Conservation (phyloP, 2,888 invertebrate species). For the Drosophila gaucha region DNA sequence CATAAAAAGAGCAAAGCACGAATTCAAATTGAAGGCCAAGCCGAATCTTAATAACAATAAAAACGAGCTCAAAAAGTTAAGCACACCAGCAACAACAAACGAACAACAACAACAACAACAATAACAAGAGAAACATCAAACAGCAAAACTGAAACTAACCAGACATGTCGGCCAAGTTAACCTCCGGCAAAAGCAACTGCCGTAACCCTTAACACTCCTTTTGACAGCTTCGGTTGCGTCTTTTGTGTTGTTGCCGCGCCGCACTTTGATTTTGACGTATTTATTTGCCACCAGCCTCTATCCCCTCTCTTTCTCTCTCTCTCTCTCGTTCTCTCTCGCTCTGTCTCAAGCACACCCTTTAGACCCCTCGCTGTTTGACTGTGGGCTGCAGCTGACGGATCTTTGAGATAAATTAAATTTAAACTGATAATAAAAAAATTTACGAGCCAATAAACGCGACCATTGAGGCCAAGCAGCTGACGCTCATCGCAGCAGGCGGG, state of each 20-base stretch:
- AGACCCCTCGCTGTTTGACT: not conserved
- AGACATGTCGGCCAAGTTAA: slow-evolving; percentile 10
- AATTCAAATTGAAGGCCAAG: slow-evolving; percentile 73
- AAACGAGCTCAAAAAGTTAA: slow-evolving; percentile 60
- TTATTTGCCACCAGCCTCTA: slow-evolving; percentile 45
- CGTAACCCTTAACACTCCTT: not conserved
- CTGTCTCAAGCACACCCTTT: not conserved
- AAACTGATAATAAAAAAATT: slow-evolving; percentile 78
- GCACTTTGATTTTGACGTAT: slow-evolving; percentile 73
- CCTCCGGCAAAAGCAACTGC: not conserved
- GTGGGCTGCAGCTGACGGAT: slow-evolving; percentile 24
- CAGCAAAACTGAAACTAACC: slow-evolving; percentile 37
- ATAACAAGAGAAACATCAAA: slow-evolving; percentile 26
- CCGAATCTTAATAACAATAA: slow-evolving; percentile 70
- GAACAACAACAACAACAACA: slow-evolving; percentile 18
- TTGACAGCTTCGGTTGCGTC: slow-evolving; percentile 6
- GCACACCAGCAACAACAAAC: slow-evolving; percentile 24
- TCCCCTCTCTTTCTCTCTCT: not conserved
- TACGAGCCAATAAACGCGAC: slow-evolving; percentile 76
- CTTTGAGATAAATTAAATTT: slow-evolving; percentile 73
- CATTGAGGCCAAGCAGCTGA: slow-evolving; percentile 29
- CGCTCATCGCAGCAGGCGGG: not conserved
- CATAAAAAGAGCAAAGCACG: slow-evolving; percentile 44
- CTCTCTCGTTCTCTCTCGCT: not conserved
- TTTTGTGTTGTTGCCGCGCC: slow-evolving; percentile 24